phyloP scores from a whole-genome alignment of 2,113 vertebrate species.

The Apodemus sylvaticus region DNA sequence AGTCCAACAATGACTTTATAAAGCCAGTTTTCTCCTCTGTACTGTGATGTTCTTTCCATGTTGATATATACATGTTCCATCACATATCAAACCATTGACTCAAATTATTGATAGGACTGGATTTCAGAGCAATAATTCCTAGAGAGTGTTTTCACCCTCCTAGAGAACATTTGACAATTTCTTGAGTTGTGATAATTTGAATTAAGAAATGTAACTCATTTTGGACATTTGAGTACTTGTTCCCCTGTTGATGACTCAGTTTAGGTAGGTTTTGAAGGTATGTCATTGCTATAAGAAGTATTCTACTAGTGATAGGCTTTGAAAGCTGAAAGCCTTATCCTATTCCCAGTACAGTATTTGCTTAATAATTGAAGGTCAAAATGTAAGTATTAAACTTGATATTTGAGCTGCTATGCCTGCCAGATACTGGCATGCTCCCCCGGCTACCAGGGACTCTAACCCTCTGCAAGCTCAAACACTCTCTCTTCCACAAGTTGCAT shows the following conservation, averaged over 20 bases:
- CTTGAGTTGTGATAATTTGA: background rate
- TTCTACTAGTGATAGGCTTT: background rate
- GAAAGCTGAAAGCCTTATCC: background rate
- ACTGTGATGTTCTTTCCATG: background rate
- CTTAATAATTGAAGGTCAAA: background rate
- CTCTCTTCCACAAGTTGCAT: background rate
- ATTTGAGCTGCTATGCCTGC: background rate
- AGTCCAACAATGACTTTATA: background rate
- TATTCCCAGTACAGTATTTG: no score
- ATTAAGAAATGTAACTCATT: background rate
- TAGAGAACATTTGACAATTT: background rate
- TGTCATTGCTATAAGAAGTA: background rate
- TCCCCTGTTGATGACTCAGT: background rate
- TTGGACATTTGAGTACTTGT: background rate
- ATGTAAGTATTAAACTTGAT: background rate
- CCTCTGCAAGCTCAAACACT: background rate
- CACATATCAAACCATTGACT: background rate
- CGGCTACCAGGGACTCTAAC: background rate
- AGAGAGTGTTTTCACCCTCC: background rate
- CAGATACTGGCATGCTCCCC: background rate
- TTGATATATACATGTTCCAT: background rate
- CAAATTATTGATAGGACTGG: background rate
- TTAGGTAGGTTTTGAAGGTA: background rate
- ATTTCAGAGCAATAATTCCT: background rate
- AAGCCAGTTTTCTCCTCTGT: background rate